Conservation (phyloP, 2,797 vertebrate genomes). For the Coreius guichenoti region DNA sequence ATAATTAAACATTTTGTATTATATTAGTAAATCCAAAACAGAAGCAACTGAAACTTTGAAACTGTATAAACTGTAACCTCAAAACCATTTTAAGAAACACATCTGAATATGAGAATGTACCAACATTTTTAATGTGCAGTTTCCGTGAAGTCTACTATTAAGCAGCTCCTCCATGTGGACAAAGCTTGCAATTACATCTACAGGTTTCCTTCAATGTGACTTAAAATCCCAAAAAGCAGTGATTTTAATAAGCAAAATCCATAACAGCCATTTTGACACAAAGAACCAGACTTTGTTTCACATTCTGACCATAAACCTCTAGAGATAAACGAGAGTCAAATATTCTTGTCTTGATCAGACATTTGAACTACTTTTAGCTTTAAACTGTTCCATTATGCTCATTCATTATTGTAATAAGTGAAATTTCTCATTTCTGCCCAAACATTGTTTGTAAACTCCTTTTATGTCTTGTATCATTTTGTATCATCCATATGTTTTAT, state of each 20-base stretch:
- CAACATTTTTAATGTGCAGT: background rate
- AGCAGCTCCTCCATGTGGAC: conserved; percentile 52
- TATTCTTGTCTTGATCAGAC: background rate
- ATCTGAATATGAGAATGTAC: background rate
- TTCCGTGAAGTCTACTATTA: background rate
- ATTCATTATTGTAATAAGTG: background rate
- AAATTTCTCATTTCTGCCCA: background rate
- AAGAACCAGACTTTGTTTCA: background rate
- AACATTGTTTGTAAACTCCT: background rate
- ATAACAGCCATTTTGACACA: background rate
- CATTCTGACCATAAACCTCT: background rate
- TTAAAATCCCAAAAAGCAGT: background rate
- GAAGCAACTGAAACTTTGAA: background rate
- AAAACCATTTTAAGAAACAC: background rate
- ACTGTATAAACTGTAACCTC: background rate
- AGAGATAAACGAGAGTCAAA: background rate
- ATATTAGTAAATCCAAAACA: background rate
- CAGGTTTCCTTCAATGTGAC: background rate
- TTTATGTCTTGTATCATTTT: background rate
- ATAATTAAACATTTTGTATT: background rate
- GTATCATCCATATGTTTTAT: background rate
- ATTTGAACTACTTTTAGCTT: background rate
- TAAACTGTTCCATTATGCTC: background rate
- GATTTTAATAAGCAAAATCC: background rate
- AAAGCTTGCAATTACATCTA: background rate